Conservation (phyloP, 2,888 invertebrate species). For the Trissoscelio sp. region DNA sequence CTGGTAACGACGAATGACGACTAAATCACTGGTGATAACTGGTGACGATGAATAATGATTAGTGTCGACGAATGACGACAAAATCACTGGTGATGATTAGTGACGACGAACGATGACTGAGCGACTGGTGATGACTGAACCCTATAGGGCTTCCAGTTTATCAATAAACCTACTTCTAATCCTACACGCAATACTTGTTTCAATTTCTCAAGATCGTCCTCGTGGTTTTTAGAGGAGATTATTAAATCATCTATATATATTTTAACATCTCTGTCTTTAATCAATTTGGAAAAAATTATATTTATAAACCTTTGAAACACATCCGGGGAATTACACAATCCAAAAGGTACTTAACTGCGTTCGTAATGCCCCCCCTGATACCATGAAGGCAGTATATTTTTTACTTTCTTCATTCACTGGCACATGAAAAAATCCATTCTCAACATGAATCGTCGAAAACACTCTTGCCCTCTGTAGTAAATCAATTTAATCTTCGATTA, state of each 20-base stretch:
- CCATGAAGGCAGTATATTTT: slow-evolving; percentile 9
- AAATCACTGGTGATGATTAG: too few species aligned
- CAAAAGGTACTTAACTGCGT: not conserved
- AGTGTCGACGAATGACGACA: too few species aligned
- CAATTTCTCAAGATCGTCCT: not conserved
- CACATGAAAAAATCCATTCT: slow-evolving; percentile 12
- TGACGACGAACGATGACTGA: too few species aligned
- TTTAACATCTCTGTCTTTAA: not conserved
- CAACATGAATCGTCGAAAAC: not conserved
- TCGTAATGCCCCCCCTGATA: slow-evolving; percentile 26
- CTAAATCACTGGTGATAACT: too few species aligned
- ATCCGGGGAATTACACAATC: not conserved
- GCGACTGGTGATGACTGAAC: too few species aligned
- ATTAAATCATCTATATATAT: not conserved
- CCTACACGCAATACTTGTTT: not conserved
- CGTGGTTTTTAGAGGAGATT: not conserved
- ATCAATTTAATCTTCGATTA: slow-evolving; percentile 12
- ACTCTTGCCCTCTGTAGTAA: not conserved
- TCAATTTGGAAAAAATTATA: not conserved
- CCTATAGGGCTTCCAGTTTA: not conserved
- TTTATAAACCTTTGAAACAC: not conserved
- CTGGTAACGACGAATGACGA: too few species aligned
- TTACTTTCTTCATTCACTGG: not conserved
- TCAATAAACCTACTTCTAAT: not conserved
- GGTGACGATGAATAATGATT: too few species aligned